Percentiles rank a stretch among this genome's conserved stretches.
Conservation (phyloP, 2,113 vertebrate species). For the Lophotis ruficrista region DNA sequence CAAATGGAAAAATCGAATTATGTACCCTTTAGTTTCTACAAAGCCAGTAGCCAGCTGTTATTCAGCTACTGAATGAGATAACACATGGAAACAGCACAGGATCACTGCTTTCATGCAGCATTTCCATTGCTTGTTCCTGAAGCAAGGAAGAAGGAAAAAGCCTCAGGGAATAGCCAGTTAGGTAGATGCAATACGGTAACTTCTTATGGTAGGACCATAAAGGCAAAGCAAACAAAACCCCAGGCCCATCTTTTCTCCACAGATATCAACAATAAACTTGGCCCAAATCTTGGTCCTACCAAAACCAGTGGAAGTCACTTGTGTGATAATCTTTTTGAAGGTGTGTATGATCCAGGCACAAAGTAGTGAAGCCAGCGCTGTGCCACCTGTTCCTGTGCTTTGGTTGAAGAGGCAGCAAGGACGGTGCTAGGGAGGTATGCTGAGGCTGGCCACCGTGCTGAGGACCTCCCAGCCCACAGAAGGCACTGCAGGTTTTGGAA, state of each 20-base stretch:
- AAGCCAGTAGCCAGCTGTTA: background rate
- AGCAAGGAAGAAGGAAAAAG: background rate
- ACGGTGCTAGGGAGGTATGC: rapidly evolving
- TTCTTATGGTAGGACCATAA: background rate
- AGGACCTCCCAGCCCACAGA: background rate
- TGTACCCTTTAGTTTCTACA: background rate
- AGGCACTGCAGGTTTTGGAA: background rate
- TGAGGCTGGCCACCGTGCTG: background rate
- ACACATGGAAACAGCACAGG: background rate
- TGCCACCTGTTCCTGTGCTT: background rate
- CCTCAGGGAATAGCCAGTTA: background rate
- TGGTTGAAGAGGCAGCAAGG: background rate
- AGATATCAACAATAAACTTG: background rate
- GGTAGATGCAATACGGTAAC: rapidly evolving
- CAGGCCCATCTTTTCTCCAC: background rate
- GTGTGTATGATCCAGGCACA: background rate
- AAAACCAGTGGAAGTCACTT: background rate
- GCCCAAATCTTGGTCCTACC: background rate
- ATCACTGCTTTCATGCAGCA: background rate
- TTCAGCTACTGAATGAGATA: background rate
- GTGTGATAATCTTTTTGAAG: background rate
- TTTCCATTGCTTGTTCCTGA: background rate
- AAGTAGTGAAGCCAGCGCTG: background rate
- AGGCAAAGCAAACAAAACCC: background rate
- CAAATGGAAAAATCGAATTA: background rate